These are phyloP conservation scores for Polyploca ridens DNA, from an alignment of 2,888 invertebrate species.

Conservation along the genomic window DNA sequence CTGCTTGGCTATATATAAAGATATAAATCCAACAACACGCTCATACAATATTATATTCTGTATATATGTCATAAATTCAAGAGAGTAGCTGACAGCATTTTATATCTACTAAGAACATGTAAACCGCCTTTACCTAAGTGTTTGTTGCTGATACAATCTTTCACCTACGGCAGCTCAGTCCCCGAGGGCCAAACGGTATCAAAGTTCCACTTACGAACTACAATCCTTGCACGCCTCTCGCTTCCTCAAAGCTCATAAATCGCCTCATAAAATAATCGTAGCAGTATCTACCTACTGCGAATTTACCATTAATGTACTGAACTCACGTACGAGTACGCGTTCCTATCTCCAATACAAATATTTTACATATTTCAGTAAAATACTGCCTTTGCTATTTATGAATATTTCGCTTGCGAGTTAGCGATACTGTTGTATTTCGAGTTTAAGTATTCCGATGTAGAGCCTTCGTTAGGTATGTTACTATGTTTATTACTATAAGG, in stretches of 20 bases:
- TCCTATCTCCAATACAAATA: slow-evolving; percentile 6
- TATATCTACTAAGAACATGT: slow-evolving; percentile 3
- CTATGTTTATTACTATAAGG: too few species aligned
- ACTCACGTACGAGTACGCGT: background rate
- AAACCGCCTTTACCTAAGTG: slow-evolving; percentile 6
- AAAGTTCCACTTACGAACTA: slow-evolving; percentile 16
- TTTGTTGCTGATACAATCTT: slow-evolving; percentile 7
- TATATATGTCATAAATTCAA: background rate
- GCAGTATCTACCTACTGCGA: background rate
- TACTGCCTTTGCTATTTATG: background rate
- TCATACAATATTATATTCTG: background rate
- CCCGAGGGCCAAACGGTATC: slow-evolving; percentile 16
- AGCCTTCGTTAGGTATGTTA: background rate
- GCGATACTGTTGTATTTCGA: background rate
- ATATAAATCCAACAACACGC: background rate
- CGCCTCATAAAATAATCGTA: slow-evolving; percentile 34
- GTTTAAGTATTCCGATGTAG: background rate
- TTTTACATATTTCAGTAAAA: background rate
- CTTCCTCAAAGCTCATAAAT: slow-evolving; percentile 26
- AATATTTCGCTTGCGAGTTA: background rate
- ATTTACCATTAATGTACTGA: slow-evolving; percentile 5
- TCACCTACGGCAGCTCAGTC: slow-evolving; percentile 9
- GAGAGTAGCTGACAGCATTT: background rate
- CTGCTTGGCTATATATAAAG: too few species aligned
- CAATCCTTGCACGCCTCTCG: slow-evolving; percentile 15